phyloP scores from a whole-genome alignment of 2,797 vertebrate genomes.

The Hoplostethus mediterraneus region DNA sequence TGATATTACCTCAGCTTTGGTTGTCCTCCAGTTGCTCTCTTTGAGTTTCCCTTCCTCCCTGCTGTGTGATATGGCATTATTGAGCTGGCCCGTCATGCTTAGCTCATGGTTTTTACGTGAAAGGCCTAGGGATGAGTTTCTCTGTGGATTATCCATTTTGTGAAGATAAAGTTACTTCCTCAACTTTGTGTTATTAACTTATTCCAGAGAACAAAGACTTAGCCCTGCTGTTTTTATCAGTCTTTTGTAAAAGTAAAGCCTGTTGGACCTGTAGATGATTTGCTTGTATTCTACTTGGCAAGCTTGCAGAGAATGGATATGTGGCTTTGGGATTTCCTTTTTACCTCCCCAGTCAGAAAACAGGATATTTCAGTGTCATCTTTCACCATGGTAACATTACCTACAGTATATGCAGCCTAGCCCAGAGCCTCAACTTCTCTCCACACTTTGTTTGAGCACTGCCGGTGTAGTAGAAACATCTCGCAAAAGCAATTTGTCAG shows the following conservation, averaged over 20 bases:
- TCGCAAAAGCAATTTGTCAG: background rate
- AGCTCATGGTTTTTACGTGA: conserved; percentile 42
- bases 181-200: conserved; percentile 21
- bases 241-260: conserved; percentile 25
- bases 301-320: background rate
- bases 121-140: conserved; percentile 10
- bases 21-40: conserved; percentile 69
- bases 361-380: background rate
- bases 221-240: conserved; percentile 1
- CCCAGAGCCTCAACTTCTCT: background rate
- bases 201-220: conserved; percentile 10
- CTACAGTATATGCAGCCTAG: background rate
- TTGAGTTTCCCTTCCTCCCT: conserved; percentile 65
- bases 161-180: conserved; percentile 34
- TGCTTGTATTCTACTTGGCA: conserved; percentile 21
- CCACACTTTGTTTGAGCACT: background rate
- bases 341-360: background rate
- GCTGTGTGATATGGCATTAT: conserved; percentile 61
- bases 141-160: conserved; percentile 23
- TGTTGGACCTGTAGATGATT: conserved; percentile 48
- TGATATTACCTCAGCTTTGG: conserved; percentile 72
- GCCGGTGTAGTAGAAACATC: background rate
- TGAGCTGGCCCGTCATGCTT: conserved; percentile 41
- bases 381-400: background rate
- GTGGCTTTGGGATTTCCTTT: background rate